Base-by-base conservation (phyloP, 2,888 invertebrate genomes). In the Rotaria macrura region DNA sequence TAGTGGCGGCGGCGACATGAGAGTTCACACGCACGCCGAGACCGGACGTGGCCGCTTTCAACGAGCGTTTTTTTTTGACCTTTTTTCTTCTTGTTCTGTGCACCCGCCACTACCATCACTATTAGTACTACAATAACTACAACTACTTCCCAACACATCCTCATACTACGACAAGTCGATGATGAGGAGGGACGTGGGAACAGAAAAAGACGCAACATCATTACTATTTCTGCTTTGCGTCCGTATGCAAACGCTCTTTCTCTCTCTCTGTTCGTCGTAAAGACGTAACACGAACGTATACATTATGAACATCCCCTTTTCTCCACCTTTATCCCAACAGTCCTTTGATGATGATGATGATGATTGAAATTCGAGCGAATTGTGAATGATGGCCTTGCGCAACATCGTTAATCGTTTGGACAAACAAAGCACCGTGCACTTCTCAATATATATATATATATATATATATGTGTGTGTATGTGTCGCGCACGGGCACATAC, bases 361-460 rank as follows among this genome's bases (percentile, higher is more conserved):
- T 65, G 65, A 65, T 65, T 65, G 65, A 65, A 65, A 65, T 65
- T 65, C 65, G 65, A 65, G 34, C 65, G 34, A 65, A 34, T 65
- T 65, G 29, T 65, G 65, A 17, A 65, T 38, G 20, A 17, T 65
- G 65, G 29, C 65, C 65, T 65, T 65, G 65, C 65, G 65, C 65
- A 65, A 65, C 65, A 65, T 65, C 65, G 65, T 65, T 65, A 65
- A 65, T 65, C 65, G 65, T 65, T 65, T 65, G 65, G 65, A 65
- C 65, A 65, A 65, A 65, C 65, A 65, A 65, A 65, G 65, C 34
- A 65, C 65, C 34, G 65, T 65, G 34, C 34, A 65, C 34, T 65
- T 65, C 65, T 65, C 65, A 2, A n/a, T 65, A 29, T 65, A 65
- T 65, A 47, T 47, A 47, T 47, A 47, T 47, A 47, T 29, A n/a